Evolutionary conservation across 2,113 vertebrate species (phyloP).

Genomic region (Phaethon lepturus): DNA sequence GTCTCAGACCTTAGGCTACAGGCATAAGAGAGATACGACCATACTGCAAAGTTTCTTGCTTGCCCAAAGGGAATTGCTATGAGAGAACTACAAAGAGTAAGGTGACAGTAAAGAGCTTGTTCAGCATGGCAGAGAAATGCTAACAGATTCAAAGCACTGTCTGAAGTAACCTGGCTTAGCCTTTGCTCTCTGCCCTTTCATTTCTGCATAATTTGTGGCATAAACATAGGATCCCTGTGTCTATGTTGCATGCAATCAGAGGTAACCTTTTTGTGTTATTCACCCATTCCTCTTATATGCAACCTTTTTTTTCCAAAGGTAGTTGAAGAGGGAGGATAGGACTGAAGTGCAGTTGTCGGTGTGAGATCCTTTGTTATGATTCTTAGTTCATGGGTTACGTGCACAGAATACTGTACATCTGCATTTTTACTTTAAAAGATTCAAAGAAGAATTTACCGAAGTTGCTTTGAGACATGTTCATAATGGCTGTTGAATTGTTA

Average conservation of each 20-base stretch:
- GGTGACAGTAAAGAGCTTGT: background rate
- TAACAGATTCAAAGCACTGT: background rate
- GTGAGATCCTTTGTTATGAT: background rate
- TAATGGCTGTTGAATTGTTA: background rate
- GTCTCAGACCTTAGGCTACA: background rate
- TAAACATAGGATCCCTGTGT: background rate
- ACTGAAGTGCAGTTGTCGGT: background rate
- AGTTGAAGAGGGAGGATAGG: background rate
- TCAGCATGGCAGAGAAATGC: background rate
- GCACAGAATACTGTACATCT: background rate
- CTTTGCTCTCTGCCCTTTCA: background rate
- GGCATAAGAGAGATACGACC: background rate
- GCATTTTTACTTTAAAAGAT: background rate
- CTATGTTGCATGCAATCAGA: background rate
- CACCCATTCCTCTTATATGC: fast-evolving
- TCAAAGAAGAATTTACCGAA: background rate
- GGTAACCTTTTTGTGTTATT: background rate
- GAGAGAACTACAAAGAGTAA: background rate
- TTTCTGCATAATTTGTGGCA: background rate
- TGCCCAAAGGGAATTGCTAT: fast-evolving
- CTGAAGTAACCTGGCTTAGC: background rate
- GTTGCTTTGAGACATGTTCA: background rate
- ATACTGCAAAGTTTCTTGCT: background rate
- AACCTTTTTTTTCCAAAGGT: background rate
- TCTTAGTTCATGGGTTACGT: background rate